Conservation (phyloP, 37 sponge, comb jelly and placozoan genomes). For the Eunapius fragilis region DNA sequence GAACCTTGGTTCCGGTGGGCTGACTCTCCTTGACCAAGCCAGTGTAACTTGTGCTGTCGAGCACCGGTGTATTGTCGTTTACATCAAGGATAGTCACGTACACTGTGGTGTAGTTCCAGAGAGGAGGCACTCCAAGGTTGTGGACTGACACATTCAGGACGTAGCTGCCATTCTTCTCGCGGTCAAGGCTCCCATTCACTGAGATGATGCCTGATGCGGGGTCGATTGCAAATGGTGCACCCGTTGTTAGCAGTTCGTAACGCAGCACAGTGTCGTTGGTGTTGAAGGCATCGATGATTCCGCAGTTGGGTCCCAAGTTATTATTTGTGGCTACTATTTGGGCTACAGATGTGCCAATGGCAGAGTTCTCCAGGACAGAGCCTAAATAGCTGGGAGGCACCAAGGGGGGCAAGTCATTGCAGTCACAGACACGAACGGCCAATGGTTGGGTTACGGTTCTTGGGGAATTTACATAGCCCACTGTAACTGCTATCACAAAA, state of each 20-base stretch:
- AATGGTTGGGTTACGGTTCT: background rate
- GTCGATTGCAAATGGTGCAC: slow-evolving; percentile 41
- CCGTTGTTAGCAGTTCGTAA: slow-evolving; percentile 17
- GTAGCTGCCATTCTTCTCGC: slow-evolving; percentile 27
- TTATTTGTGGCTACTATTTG: slow-evolving; percentile 30
- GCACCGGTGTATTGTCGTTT: slow-evolving; percentile 82
- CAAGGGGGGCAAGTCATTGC: slow-evolving; percentile 73
- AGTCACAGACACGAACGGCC: slow-evolving; percentile 64
- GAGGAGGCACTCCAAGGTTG: slow-evolving; percentile 58
- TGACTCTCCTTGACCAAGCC: slow-evolving; percentile 51
- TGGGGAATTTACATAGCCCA: slow-evolving; percentile 8
- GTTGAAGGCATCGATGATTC: slow-evolving; percentile 4
- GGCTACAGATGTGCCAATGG: slow-evolving; percentile 16
- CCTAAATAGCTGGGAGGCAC: slow-evolving; percentile 13
- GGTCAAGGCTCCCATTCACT: slow-evolving; percentile 56
- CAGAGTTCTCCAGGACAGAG: slow-evolving; percentile 33
- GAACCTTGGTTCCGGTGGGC: slow-evolving; percentile 30
- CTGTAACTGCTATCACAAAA: background rate
- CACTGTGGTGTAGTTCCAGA: slow-evolving; percentile 28
- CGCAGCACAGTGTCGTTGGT: slow-evolving; percentile 19
- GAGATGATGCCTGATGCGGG: slow-evolving; percentile 39
- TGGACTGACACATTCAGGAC: slow-evolving; percentile 23
- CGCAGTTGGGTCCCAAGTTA: slow-evolving; percentile 65
- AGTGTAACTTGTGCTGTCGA: slow-evolving; percentile 18
- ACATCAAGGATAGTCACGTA: slow-evolving; percentile 61